Percentiles rank a stretch among this genome's conserved stretches.
These are phyloP conservation scores for Malachius bipustulatus DNA, from an alignment of 2,888 invertebrate species.

Conservation along the genomic window DNA sequence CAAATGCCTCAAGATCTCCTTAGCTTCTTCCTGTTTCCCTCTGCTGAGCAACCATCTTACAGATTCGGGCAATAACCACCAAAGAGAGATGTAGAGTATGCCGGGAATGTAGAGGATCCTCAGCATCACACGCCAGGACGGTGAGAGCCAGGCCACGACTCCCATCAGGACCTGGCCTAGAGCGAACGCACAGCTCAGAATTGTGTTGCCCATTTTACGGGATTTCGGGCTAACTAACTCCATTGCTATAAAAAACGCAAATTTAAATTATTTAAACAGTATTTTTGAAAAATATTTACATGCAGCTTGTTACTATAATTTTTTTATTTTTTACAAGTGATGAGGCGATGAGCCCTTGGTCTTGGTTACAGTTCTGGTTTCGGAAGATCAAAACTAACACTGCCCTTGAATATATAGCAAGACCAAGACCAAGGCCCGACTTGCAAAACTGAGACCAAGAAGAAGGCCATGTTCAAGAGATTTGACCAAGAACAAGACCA, in stretches of 20 bases:
- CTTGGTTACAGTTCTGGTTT: too few relatives aligned
- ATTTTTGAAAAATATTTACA: not conserved
- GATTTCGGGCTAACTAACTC: conserved; percentile 59
- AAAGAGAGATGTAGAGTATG: conserved; percentile 52
- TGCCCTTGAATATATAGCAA: too few relatives aligned
- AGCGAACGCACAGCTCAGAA: conserved; percentile 54
- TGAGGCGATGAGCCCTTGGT: too few relatives aligned
- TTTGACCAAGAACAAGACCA: too few relatives aligned
- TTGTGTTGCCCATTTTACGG: conserved; percentile 54
- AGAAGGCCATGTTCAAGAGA: too few relatives aligned
- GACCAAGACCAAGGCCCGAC: too few relatives aligned
- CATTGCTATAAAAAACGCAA: conserved; percentile 40
- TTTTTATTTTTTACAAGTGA: too few relatives aligned
- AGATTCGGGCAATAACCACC: conserved; percentile 55
- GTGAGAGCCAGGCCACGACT: conserved; percentile 48
- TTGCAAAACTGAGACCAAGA: too few relatives aligned
- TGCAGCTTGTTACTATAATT: too few relatives aligned
- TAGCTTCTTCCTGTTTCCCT: conserved; percentile 42
- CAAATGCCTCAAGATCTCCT: conserved; percentile 45
- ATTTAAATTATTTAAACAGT: not conserved
- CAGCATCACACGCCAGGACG: conserved; percentile 53
- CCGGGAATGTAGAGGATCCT: conserved; percentile 52
- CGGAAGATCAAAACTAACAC: too few relatives aligned
- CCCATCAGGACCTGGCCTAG: conserved; percentile 52
- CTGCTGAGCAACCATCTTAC: conserved; percentile 59